Base-by-base conservation (phyloP, 2,113 vertebrate genomes). In the Jaculus jaculus region DNA sequence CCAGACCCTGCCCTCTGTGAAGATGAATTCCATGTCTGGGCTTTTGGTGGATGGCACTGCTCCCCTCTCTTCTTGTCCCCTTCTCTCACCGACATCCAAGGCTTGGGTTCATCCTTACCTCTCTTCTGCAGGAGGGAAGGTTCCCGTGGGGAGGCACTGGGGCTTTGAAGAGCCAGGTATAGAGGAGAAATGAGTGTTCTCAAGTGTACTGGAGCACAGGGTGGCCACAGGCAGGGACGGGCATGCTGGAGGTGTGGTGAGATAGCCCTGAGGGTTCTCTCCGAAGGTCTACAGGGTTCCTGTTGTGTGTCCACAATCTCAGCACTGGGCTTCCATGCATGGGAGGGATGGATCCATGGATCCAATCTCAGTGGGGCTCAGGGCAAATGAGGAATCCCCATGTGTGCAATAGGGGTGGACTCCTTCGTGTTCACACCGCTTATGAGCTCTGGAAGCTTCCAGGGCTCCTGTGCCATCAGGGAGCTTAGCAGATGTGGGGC, bases 391-490 rank as follows among this genome's bases (percentile, higher is more conserved):
- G 5, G 30, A 16, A 2, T 30, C 2, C 18, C 39, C 13, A 32
- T 30, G 28, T 66, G 71, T 34, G 23, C 78, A 42, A 1, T 15
- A 12, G 18, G 39, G 5, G 12, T 75, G 28, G 34, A 20, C 34
- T 54, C 24, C 20, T 28, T 54, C 75, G 37, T 4, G 5, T 42
- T 20, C 79, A 71, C 54, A 54, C 54, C 13, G 6, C 12, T 7
- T 15, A 39, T 28, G 61, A 23, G 26, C 17, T 60, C 61, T 30
- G 30, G 71, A 83, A 69, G 16, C 10, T 32, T 47, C 42, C 32
- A 5, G 0, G 13, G 47, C 34, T 34, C 15, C 3, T 7, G 21
- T 75, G 4, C 20, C 17, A 12, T 3, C 0, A 13, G 37, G 16
- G 21, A 66, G 21, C 34, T 63, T n/a, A 34, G 21, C 58, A 63